phyloP scores from a whole-genome alignment of 1,140 invertebrate genomes.

The Listronotus oregonensis region DNA sequence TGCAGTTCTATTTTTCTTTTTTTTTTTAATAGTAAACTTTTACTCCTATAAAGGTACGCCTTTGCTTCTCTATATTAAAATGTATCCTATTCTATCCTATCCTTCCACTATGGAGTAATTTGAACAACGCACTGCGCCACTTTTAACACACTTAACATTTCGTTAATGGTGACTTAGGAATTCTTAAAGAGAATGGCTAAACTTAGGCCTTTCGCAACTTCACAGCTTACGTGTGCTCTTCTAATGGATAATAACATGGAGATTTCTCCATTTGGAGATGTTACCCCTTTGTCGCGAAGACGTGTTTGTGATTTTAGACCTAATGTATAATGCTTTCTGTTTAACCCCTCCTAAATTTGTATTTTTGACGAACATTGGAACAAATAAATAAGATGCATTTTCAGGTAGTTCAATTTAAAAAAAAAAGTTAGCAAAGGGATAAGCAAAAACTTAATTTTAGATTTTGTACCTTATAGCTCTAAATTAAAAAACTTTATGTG shows the following conservation, averaged over 20 bases:
- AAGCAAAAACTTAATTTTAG: too few relatives aligned
- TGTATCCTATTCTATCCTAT: conserved; percentile 28
- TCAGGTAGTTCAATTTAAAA: too few relatives aligned
- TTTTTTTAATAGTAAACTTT: too few relatives aligned
- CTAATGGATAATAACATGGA: conserved; percentile 37
- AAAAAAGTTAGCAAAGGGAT: background rate
- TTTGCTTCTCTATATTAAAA: conserved; percentile 24
- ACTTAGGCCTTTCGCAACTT: conserved; percentile 37
- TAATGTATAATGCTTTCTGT: conserved; percentile 31
- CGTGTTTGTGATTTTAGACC: conserved; percentile 23
- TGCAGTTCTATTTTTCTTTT: background rate
- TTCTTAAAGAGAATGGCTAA: conserved; percentile 38
- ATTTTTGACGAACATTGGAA: too few relatives aligned
- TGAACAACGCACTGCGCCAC: conserved; percentile 37
- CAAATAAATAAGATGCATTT: too few relatives aligned
- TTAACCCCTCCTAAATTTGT: background rate
- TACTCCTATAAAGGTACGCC: background rate
- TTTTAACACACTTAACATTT: conserved; percentile 38
- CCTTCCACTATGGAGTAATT: conserved; percentile 26
- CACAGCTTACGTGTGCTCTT: conserved; percentile 33
- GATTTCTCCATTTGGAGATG: conserved; percentile 35
- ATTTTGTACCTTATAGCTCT: too few relatives aligned
- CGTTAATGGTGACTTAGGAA: conserved; percentile 38
- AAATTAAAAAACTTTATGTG: too few relatives aligned
- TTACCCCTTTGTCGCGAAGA: conserved; percentile 31